Base-by-base conservation (phyloP, 2,113 vertebrate species). In the Toxotes jaculatrix region DNA sequence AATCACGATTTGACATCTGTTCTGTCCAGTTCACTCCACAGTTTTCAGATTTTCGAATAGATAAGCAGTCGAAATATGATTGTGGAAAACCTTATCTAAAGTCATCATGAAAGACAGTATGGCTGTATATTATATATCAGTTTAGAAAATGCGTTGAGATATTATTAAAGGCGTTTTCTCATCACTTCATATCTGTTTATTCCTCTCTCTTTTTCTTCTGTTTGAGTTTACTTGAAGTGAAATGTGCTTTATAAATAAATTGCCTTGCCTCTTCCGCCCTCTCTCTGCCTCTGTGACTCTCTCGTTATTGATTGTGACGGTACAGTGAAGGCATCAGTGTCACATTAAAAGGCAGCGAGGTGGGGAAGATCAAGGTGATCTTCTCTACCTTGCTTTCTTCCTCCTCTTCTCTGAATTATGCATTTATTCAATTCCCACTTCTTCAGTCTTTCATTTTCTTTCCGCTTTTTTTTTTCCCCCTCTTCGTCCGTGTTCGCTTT, bases 291-390 rank as follows among this genome's bases (percentile, higher is more conserved):
- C 21, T 34, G 74, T 74, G 9, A 16, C 71, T 63, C 66, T 71
- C 47, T 83, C 3, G 40, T 79, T 38, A 77, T 53, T 80, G 75
- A 38, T 5, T 42, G 11, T 79, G 77, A 88, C 88, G 77, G 70
- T 13, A 53, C 80, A 74, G 74, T 47, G 77, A 82, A 85, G 45
- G 87, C 83, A 47, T 87, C 83, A 80, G 86, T 63, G 60, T 73
- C 49, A 79, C 83, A 77, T 92, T 79, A 87, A 88, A 86, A 87
- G 70, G 62, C 64, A 55, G 55, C 4, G 59, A 82, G 74, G 69
- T 76, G 65, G 16, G 7, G 51, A 27, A 86, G 84, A 93, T 88
- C 88, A 90, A 90, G 89, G 84, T 88, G 87, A 89, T 11, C 79
- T 55, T 43, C 79, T 62, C 65, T 51, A 23, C 67, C 76, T 64